Evolutionary conservation across 1,140 invertebrate genomes (phyloP), one percentile per base, ranked within the genome.

Genomic region (Magallana gigas): DNA sequence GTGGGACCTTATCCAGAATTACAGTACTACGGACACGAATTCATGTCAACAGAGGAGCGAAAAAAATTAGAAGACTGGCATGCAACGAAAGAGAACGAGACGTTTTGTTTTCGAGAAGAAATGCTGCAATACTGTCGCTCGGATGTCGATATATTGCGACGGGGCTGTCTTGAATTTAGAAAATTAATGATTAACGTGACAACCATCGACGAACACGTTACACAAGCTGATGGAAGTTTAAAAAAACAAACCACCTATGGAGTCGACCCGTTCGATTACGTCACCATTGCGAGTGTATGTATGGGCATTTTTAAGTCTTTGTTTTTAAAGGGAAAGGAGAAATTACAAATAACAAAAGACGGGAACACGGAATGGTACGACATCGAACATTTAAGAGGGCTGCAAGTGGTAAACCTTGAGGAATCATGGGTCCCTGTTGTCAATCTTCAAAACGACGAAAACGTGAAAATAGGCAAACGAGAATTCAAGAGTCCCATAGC

Each of bases 111-210:
- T 76, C 18, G 60, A 59, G 18, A 60, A 5, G 88, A 90, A 64
- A 84, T 87, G 48, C 23, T 58, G 23, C 83, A 12, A 16, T 58
- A 71, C 64, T 87, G 87, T 76, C 58, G 87, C n/a, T 64, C 81
- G 11, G 88, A 89, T n/a, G 88, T 89, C 9, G 88, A 89, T 18
- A 89, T 89, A 14, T 71, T 89, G 60, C 36, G 81, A 11, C 58
- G 58, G 1, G 82, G 56, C 0, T 84, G 82, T 82, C 14, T 90
- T 7, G 23, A 84, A 48, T 90, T 90, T 85, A 14, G 85, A 68
- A 64, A 87, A 7, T 48, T 90, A 12, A 56, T 90, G 62, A 57
- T 88, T 12, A 81, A 84, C 0, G 85, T 81, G 11, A 90, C 89
- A 1, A 62, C 60, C 14, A 57, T 62, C 16, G 16, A 36, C 14